Base-by-base conservation (phyloP, 2,113 vertebrate genomes). In the Lipophrys pholis region DNA sequence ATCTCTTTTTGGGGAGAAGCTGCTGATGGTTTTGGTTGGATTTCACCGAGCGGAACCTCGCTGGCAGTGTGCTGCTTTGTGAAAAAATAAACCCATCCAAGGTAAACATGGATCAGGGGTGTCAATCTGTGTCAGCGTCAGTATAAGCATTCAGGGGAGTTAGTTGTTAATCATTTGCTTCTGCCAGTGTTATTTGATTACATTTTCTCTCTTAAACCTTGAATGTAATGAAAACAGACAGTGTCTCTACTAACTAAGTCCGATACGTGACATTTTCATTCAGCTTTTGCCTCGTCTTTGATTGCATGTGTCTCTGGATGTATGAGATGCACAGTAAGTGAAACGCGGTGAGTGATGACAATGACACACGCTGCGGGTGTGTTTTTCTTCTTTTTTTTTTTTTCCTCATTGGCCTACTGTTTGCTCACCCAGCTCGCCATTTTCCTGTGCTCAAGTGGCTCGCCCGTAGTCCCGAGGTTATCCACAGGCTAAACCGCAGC, bases 31-130 rank as follows among this genome's bases (percentile, higher is more conserved):
- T 73, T 36, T 38, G 38, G 61, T 51, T 80, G 52, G 68, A 72
- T 75, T 51, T 56, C 42, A 45, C 41, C 60, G 73, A 73, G 69
- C 41, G 69, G 70, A 76, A 38, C 63, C 69, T 67, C 52, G 64
- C 63, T 70, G 53, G 58, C 58, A 62, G 64, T 65, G 59, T 49
- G 69, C 40, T 48, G 59, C 52, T 72, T 62, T 43, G 52, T 63
- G 43, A 74, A 82, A 81, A 84, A 72, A 30, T 38, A 30, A 81
- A 77, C 75, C 58, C 75, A 71, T 75, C 77, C 58, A 64, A 69
- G 39, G 71, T 75, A 78, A 88, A 87, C 67, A 85, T 69, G 62
- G 69, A 53, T 63, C 48, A 61, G 41, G 49, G 59, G 8, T 72
- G 56, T 70, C 72, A 51, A 71, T 83, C 36, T 64, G 8, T 30